Percentiles rank a stretch among this genome's conserved stretches.
Conservation (phyloP, 2,113 vertebrate species). For the Callopanchax toddi region DNA sequence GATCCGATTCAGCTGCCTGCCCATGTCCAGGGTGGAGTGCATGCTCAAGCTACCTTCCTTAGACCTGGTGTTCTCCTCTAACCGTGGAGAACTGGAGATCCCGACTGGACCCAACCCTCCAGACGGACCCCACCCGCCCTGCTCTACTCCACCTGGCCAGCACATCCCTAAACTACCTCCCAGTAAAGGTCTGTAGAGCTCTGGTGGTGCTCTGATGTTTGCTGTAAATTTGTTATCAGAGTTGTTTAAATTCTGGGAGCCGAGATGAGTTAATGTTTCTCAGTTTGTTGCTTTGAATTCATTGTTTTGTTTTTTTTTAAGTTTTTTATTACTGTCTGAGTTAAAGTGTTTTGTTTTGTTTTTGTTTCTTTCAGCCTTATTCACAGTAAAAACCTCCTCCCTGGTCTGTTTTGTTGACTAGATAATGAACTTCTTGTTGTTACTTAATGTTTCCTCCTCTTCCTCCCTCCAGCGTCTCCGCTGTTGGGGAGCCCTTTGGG, state of each 20-base stretch:
- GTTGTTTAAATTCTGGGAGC: slow-evolving; percentile 12
- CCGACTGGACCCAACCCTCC: slow-evolving; percentile 78
- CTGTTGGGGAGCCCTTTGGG: slow-evolving; percentile 91
- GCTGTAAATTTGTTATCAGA: slow-evolving; percentile 2
- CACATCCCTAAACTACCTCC: slow-evolving; percentile 79
- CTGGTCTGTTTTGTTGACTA: no score
- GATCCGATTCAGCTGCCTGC: slow-evolving; percentile 98
- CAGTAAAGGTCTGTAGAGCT: slow-evolving; percentile 83
- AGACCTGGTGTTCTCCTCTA: slow-evolving; percentile 98
- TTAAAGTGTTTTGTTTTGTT: not conserved
- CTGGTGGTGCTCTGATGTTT: not conserved
- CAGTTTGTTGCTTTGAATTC: slow-evolving; percentile 19
- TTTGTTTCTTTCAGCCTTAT: not conserved
- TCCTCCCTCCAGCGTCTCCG: slow-evolving; percentile 79
- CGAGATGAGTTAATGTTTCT: slow-evolving; percentile 19
- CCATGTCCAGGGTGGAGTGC: slow-evolving; percentile 96
- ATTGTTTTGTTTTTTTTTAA: slow-evolving; percentile 35
- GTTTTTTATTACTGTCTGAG: not conserved
- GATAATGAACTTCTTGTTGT: no score
- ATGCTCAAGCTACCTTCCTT: slow-evolving; percentile 97
- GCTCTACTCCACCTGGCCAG: slow-evolving; percentile 79
- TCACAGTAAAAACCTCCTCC: no score
- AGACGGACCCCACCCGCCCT: slow-evolving; percentile 76
- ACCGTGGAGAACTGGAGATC: slow-evolving; percentile 92
- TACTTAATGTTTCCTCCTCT: not conserved